phyloP scores from a whole-genome alignment of 92 coral and sea anemone genomes.

The Bergia puertoricense region DNA sequence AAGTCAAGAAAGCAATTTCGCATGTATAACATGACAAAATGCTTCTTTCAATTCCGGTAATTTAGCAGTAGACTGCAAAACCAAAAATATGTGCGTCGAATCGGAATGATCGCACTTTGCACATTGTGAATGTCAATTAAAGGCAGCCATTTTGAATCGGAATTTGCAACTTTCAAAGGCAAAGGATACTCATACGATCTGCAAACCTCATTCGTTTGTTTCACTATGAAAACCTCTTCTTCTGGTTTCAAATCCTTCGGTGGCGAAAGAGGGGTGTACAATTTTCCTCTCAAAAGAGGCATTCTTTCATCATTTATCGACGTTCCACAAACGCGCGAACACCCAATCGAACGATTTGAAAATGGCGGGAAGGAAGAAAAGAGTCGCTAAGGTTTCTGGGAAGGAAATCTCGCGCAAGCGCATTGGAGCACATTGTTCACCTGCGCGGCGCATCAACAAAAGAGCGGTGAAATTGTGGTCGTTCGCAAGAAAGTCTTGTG shows the following conservation, averaged over 20 bases:
- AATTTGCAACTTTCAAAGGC: background rate
- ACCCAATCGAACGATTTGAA: slow-evolving; percentile 68
- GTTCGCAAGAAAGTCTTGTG: slow-evolving; percentile 37
- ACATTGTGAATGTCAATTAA: background rate
- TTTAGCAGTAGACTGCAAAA: background rate
- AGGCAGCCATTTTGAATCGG: slow-evolving; percentile 19
- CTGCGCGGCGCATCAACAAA: slow-evolving; percentile 96
- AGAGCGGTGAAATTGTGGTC: slow-evolving; percentile 65
- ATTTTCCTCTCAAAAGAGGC: slow-evolving; percentile 86
- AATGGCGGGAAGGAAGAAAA: slow-evolving; percentile 80
- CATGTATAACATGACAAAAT: background rate
- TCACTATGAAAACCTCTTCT: slow-evolving; percentile 89
- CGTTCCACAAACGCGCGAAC: slow-evolving; percentile 20
- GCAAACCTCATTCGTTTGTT: slow-evolving; percentile 88
- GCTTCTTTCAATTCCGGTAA: background rate
- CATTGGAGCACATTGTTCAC: slow-evolving; percentile 70
- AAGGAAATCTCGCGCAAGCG: slow-evolving; percentile 66
- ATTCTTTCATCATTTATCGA: slow-evolving; percentile 45
- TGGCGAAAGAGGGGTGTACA: slow-evolving; percentile 56
- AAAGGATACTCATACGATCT: slow-evolving; percentile 95
- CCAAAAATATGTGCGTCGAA: background rate
- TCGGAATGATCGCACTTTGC: no score
- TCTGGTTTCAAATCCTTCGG: slow-evolving; percentile 77
- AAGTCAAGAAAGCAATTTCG: background rate
- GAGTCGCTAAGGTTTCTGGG: slow-evolving; percentile 18